Base-by-base conservation (phyloP, 2,888 invertebrate genomes). In the Cheilosia vernalis region DNA sequence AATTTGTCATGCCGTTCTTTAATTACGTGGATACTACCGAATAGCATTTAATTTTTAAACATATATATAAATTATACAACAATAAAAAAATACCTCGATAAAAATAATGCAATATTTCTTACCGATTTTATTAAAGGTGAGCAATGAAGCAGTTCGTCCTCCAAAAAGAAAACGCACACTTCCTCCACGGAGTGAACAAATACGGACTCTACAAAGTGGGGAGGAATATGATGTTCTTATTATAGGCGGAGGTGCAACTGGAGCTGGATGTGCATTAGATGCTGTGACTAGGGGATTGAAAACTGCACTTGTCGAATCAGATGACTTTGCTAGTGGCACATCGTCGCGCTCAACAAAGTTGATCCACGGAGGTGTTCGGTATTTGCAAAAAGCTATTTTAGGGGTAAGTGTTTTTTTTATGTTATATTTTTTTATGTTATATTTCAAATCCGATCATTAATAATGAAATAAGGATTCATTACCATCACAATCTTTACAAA, bases 361-460 rank as follows among this genome's bases (percentile, higher is more conserved):
- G 19, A 98, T 99, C 90, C 99, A 99, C 92, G 99, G 99, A 6
- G 99, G 99, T 67, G 99, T 99, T 1, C 94, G 99, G 58, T 99
- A 99, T 92, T 93, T 99, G 63, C 99, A 99, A 92, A 99, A 99
- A 90, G 99, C 99, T 10, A 98, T 99, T 88, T 94, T 99, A 94
- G 92, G 92, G 87, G 92, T 92, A 90, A 90, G 90, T 89, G 9
- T n/a, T 21, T 27, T 51, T 37, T 51, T 44, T 13, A 4, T 13
- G 4, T 37, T 4, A 13, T 37, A 30, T 21, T 27, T 51, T 37
- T 51, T 44, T 13, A 4, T 13, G 4, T 37, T 4, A 13, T 37
- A 13, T 4, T 37, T 37, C 1, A 37, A 37, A 37, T 37, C 37
- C 13, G 4, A 37, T 33, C 3, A 33, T 33, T 33, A 33, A 33